Base-by-base conservation (phyloP, 2,888 invertebrate genomes). In the Agapostemon virescens region DNA sequence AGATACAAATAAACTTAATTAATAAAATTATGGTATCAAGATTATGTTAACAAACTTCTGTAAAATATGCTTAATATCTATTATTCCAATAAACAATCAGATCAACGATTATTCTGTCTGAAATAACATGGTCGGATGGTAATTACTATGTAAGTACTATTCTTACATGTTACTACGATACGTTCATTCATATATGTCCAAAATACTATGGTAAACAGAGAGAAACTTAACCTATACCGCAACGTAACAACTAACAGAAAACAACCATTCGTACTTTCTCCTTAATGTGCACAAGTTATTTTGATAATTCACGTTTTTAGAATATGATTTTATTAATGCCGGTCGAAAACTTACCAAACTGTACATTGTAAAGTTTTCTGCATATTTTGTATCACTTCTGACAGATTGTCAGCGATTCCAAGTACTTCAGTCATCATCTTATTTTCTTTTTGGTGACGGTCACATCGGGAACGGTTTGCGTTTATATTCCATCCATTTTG, bases 271-370 rank as follows among this genome's bases (percentile, higher is more conserved):
- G 2, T 36, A 20, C 2, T 23, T 20, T 15, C 17, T 15, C 3
- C 6, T 13, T 4, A 6, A 55, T 55, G 17, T 26, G 6, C 11
- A 26, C 5, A n/a, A 13, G 5, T 23, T 5, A 23, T 3, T 4
- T 38, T 20, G n/a, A 0, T 38, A 33, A 78, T 36, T 76, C 17
- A 42, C n/a, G 26, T 64, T 13, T 63, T 30, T 36, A 11, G 36
- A 63, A 20, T 13, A 33, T n/a, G 11, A 20, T 33, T n/a, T 11
- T 13, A 9, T 63, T 20, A 36, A 13, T 20, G 20, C 20, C 30
- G 61, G 9, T 11, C 7, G 4, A 61, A 63, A 55, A 74, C 85
- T 86, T 71, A 89, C 89, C 89, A 90, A 42, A 88, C 84, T 9
- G 69, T 69, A 49, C 89, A 90, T 23, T 77, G 55, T 15, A 90